phyloP scores from a whole-genome alignment of 1,140 invertebrate species.

The Atopsyche davidsoni region DNA sequence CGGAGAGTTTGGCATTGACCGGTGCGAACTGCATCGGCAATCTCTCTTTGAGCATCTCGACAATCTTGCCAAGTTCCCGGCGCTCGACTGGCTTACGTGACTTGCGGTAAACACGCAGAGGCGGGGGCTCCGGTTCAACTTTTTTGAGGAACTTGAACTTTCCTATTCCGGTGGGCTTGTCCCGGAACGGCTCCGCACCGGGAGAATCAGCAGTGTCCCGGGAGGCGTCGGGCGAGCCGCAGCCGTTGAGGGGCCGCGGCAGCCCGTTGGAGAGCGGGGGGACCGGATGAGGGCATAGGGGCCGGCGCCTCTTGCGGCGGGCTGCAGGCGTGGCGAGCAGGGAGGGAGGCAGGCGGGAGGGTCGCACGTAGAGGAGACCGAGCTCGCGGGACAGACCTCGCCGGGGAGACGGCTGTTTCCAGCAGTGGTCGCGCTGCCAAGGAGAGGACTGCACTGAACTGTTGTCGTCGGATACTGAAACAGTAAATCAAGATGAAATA shows the following conservation, averaged over 20 bases:
- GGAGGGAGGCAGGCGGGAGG: constrained; percentile 46
- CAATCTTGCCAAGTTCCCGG: constrained; percentile 38
- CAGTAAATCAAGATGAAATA: constrained; percentile 4
- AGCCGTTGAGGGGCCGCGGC: constrained; percentile 34
- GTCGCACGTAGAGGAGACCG: constrained; percentile 64
- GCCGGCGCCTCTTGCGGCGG: constrained; percentile 54
- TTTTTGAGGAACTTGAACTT: constrained; percentile 45
- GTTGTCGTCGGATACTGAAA: constrained; percentile 78
- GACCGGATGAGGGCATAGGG: constrained; percentile 43
- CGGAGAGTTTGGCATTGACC: constrained; percentile 37
- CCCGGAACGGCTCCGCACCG: constrained; percentile 33
- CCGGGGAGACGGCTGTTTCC: constrained; percentile 73
- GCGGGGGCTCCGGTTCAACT: constrained; percentile 46
- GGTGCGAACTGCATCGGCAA: constrained; percentile 40
- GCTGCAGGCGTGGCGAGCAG: constrained; percentile 36
- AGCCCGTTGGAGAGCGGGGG: constrained; percentile 25
- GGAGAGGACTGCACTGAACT: constrained; percentile 82
- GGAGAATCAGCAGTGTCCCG: constrained; percentile 37
- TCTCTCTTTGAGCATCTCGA: constrained; percentile 47
- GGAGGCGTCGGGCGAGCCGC: constrained; percentile 30
- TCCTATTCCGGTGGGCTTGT: constrained; percentile 40
- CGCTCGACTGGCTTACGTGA: constrained; percentile 37
- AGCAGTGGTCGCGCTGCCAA: constrained; percentile 80
- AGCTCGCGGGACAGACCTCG: constrained; percentile 66
- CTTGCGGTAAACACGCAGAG: constrained; percentile 46